Evolutionary conservation across 2,113 vertebrate genomes (phyloP).

Genomic region (Entelurus aequoreus): DNA sequence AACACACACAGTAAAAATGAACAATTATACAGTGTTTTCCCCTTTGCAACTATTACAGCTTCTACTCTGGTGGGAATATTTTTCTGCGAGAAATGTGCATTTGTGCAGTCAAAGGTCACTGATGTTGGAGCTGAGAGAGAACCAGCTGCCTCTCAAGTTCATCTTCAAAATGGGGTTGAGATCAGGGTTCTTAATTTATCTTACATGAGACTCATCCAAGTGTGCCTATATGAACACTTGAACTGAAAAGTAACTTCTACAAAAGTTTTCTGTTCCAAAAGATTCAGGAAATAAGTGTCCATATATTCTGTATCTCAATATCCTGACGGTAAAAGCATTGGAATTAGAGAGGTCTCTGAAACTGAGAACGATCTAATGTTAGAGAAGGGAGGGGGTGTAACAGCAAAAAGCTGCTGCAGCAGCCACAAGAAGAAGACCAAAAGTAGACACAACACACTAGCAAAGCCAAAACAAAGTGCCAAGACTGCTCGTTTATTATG

Average conservation of each 20-base stretch:
- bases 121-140: not conserved
- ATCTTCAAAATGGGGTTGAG: not conserved
- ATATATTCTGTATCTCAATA: not conserved
- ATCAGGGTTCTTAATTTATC: not conserved
- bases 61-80: not conserved
- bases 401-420: slow-evolving; percentile 44
- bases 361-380: slow-evolving; percentile 28
- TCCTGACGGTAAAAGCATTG: not conserved
- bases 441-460: slow-evolving; percentile 42
- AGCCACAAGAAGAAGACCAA: slow-evolving; percentile 42
- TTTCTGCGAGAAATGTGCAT: not conserved
- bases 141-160: not conserved
- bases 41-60: too few species aligned
- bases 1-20: not conserved
- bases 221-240: too few species aligned
- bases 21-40: not conserved
- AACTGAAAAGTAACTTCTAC: not conserved
- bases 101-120: not conserved
- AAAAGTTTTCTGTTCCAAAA: not conserved
- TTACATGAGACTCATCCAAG: not conserved
- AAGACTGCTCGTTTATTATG: slow-evolving; percentile 61
- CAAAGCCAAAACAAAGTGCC: slow-evolving; percentile 58
- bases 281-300: not conserved
- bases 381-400: slow-evolving; percentile 32
- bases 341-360: slow-evolving; percentile 15